Evolutionary conservation across 2,888 invertebrate genomes (phyloP), one percentile per base, ranked within the genome.

Genomic region (Theretra japonica): DNA sequence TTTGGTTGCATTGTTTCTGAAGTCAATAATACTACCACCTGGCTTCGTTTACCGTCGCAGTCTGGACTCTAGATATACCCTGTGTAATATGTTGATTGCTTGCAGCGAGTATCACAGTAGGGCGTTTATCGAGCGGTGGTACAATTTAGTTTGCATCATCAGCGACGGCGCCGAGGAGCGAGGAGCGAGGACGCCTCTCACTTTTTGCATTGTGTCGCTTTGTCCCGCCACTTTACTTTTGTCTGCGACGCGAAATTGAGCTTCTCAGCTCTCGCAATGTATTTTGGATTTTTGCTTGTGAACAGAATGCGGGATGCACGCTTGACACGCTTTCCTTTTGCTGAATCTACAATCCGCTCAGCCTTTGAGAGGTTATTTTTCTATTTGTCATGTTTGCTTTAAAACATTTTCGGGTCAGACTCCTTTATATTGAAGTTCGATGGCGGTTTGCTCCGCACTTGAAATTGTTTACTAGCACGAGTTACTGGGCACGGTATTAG

Each of bases 141-240:
- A 79, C 79, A 78, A 77, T 80, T 75, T 79, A 76, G 77, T 81
- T 79, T 81, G 76, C 77, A 76, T 75, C 76, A 76, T 76, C 77
- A 76, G 70, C 79, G 80, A 74, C 71, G 77, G 76, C 72, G 74
- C 75, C 74, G 73, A 23, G 59, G 70, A 33, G 41, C 48, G 59
- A 59, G 70, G 81, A 79, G 78, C 74, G 71, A 58, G 71, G 70
- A 41, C 65, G 65, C 65, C 65, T 65, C 65, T 65, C 65, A 48
- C 71, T 68, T 70, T 73, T 69, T 69, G 68, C 75, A 73, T 75
- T 70, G 75, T 74, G 74, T 68, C 73, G 73, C 74, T 76, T 75
- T 76, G 76, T 76, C 77, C 74, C 75, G 78, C 76, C 80, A 74
- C 82, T 80, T 81, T 76, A 79, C 80, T 80, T 81, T 81, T 82